Percentiles rank a stretch among this genome's conserved stretches.
Evolutionary conservation across 23 tunicate genomes (phyloP).

Genomic region (Phallusia fumigata): DNA sequence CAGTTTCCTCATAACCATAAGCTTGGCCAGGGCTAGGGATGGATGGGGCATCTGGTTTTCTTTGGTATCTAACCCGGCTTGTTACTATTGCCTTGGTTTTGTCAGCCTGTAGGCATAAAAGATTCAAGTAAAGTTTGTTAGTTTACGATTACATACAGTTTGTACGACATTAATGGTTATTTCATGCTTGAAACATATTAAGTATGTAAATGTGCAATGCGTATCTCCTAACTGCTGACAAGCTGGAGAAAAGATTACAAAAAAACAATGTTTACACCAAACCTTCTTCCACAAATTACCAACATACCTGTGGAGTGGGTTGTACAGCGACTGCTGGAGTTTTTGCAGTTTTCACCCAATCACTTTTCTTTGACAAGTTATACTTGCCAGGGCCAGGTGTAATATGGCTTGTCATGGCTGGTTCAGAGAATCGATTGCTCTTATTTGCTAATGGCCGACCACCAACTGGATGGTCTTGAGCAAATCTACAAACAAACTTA

Average conservation of each 20-base stretch:
- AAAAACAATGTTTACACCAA: not conserved
- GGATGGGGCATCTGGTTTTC: conserved; percentile 92
- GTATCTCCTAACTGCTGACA: too few relatives aligned
- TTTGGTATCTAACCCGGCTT: conserved; percentile 62
- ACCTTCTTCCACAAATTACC: too few relatives aligned
- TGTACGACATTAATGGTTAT: too few relatives aligned
- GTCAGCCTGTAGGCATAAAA: conserved; percentile 35
- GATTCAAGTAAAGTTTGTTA: too few relatives aligned
- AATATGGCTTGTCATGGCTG: conserved; percentile 42
- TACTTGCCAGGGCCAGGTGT: conserved; percentile 91
- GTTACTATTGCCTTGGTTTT: conserved; percentile 57
- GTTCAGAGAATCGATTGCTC: conserved; percentile 58
- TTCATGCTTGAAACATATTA: too few relatives aligned
- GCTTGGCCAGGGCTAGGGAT: conserved; percentile 97
- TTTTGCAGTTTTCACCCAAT: conserved; percentile 73
- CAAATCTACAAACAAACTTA: conserved; percentile 21
- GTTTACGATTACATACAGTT: too few relatives aligned
- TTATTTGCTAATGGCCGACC: conserved; percentile 81
- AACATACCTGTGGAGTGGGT: not conserved
- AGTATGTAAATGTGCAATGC: too few relatives aligned
- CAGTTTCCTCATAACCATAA: conserved; percentile 94
- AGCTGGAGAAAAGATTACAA: not conserved
- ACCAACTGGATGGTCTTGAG: conserved; percentile 50
- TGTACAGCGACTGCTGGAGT: not conserved
- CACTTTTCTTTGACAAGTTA: conserved; percentile 78